Conservation (phyloP, 2,797 vertebrate genomes). For the Notoglanidium macrostoma region DNA sequence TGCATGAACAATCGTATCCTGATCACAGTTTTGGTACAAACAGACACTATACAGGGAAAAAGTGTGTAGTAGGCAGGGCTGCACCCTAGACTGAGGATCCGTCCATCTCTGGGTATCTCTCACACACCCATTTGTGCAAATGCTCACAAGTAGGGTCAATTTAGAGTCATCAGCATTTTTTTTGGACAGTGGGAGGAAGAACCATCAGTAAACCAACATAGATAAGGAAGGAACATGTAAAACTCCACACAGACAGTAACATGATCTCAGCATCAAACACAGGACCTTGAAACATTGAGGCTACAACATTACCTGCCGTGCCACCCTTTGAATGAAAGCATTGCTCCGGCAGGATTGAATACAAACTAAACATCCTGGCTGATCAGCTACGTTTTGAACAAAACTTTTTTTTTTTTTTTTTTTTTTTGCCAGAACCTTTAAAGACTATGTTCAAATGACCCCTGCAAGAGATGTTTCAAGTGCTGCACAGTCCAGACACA, state of each 20-base stretch:
- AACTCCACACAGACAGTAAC: not conserved
- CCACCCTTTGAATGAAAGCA: not conserved
- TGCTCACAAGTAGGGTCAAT: too few species aligned
- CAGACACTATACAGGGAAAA: not conserved
- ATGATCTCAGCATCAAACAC: not conserved
- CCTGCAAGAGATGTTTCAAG: not conserved
- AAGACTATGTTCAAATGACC: not conserved
- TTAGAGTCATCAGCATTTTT: not conserved
- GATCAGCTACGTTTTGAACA: not conserved
- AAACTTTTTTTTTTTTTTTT: not conserved
- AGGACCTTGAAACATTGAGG: not conserved
- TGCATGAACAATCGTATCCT: not conserved
- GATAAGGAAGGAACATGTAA: too few species aligned
- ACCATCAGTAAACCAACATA: too few species aligned
- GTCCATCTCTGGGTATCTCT: not conserved
- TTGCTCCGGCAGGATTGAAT: not conserved
- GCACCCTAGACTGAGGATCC: not conserved
- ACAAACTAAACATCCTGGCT: not conserved
- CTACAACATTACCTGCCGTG: not conserved
- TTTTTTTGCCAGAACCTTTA: not conserved
- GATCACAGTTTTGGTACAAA: not conserved
- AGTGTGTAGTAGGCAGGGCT: not conserved
- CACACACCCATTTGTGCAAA: not conserved
- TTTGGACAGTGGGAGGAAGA: not conserved
- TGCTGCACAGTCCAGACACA: conserved; percentile 7